Evolutionary conservation across 2,797 vertebrate species (phyloP).

Genomic region (Trichosurus vulpecula): DNA sequence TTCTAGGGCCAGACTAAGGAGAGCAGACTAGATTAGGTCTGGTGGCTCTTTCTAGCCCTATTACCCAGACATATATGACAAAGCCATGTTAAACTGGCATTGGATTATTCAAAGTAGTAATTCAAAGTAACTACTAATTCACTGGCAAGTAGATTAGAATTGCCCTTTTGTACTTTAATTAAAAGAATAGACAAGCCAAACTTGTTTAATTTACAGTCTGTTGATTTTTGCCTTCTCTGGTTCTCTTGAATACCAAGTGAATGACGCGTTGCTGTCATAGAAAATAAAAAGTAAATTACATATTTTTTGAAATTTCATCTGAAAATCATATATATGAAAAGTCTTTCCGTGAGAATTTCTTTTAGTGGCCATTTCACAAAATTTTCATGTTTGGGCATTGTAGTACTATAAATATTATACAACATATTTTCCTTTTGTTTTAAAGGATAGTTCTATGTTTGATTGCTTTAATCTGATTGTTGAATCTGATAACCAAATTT

Average conservation of each 20-base stretch:
- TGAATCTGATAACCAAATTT: constrained; percentile 2
- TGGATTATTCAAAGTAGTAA: constrained; percentile 31
- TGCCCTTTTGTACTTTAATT: constrained; percentile 19
- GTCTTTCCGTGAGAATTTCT: background rate
- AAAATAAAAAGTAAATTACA: background rate
- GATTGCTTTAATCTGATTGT: background rate
- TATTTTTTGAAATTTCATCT: background rate
- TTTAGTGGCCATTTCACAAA: constrained; percentile 30
- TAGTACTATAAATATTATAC: background rate
- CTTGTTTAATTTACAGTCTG: background rate
- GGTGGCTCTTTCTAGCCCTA: constrained; percentile 1
- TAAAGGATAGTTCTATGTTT: background rate
- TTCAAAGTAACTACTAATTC: constrained; percentile 47
- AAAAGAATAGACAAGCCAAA: background rate
- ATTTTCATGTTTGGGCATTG: constrained; percentile 1
- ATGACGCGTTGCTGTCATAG: constrained; percentile 1
- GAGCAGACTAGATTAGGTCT: constrained; percentile 21
- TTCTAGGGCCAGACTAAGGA: constrained; percentile 31
- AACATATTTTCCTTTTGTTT: constrained; percentile 24
- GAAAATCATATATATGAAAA: background rate
- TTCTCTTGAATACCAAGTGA: background rate
- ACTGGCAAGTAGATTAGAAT: constrained; percentile 43
- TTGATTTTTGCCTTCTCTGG: background rate
- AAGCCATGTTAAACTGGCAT: constrained; percentile 26
- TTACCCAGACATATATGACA: constrained; percentile 28